Base-by-base conservation (phyloP, 2,113 vertebrate species). In the Hippocampus abdominalis region DNA sequence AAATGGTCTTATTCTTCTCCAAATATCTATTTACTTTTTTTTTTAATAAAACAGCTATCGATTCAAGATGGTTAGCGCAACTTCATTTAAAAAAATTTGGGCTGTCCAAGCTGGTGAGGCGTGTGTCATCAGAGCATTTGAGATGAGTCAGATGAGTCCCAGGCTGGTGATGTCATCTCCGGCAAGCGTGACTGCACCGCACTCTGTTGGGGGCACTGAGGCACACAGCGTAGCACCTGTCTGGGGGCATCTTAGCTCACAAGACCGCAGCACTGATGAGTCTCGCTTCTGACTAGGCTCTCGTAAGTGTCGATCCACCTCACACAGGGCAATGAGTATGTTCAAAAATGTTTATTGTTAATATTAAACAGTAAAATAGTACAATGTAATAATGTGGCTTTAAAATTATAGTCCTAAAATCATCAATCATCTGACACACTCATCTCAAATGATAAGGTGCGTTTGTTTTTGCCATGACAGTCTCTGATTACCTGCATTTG, bases 141-240 rank as follows among this genome's bases (percentile, higher is more conserved):
- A 79, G 87, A 82, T 89, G 90, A 92, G 81, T 91, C 89, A 90
- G 86, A 86, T 75, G 78, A 77, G 87, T 87, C 90, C 86, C 86
- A 90, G 89, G 88, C 83, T 84, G 87, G 84, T 92, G 91, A 92
- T 90, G 88, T 91, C 91, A 92, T 90, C 83, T 79, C 73, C 78
- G 84, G 77, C 68, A 80, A 89, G 83, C 70, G 49, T 88, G 83
- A 84, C 84, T 65, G 65, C 81, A 70, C 83, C 76, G 87, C 89
- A 87, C 89, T 90, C 87, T 88, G 60, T 88, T 79, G 48, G 59
- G 83, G 66, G 84, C 79, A 80, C 66, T 80, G 84, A 87, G 79
- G 71, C 84, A 64, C 81, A 80, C 78, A 59, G 69, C 13, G 82
- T 73, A 75, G 82, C 88, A 89, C 85, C 89, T 92, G 89, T 91